phyloP scores from a whole-genome alignment of 2,797 vertebrate species.

The Austrolebias charrua region DNA sequence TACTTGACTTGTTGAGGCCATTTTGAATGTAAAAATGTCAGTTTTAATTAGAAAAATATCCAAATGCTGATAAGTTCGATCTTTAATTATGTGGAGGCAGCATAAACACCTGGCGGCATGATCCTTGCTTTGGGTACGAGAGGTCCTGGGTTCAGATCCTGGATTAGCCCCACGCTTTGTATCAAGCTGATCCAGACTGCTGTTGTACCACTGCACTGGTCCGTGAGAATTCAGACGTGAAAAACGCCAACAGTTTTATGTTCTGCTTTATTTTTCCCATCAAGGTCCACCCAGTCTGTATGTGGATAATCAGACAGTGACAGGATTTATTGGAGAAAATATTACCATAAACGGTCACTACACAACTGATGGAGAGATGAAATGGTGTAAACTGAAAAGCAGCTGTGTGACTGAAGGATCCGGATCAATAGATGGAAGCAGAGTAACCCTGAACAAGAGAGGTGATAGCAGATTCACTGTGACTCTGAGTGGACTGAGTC shows the following conservation, averaged over 20 bases:
- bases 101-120: too few relatives aligned
- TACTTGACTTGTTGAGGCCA: too few relatives aligned
- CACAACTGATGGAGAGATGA: accelerated
- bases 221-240: too few relatives aligned
- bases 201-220: too few relatives aligned
- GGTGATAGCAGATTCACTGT: not conserved
- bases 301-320: slow-evolving; percentile 28
- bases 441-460: accelerated
- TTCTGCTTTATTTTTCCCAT: slow-evolving; percentile 5
- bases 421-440: slow-evolving; percentile 13
- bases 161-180: too few relatives aligned
- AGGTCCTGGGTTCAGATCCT: too few relatives aligned
- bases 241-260: not conserved
- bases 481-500: slow-evolving; percentile 33
- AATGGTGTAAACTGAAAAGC: slow-evolving; percentile 35
- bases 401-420: not conserved
- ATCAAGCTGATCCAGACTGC: too few relatives aligned
- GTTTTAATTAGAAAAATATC: too few relatives aligned
- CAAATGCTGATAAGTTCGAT: too few relatives aligned
- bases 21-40: too few relatives aligned
- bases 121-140: too few relatives aligned
- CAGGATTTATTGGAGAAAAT: accelerated
- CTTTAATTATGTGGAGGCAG: too few relatives aligned
- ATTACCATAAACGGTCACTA: not conserved
- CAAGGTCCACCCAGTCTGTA: not conserved